Percentiles rank a stretch among this genome's conserved stretches.
These are phyloP conservation scores for Trichonephila clavipes DNA, from an alignment of 1,140 invertebrate genomes.

Conservation along the genomic window DNA sequence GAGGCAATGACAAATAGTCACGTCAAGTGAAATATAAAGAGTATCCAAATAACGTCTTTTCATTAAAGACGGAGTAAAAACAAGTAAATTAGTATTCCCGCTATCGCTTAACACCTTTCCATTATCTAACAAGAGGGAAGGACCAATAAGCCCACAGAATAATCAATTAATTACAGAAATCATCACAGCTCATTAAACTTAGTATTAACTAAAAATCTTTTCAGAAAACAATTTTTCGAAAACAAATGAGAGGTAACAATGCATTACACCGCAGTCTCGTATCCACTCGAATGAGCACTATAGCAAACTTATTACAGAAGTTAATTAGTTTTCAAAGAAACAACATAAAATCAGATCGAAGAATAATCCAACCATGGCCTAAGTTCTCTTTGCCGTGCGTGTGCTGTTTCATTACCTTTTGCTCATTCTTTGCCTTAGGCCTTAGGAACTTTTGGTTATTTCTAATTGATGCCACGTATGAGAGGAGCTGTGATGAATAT, in stretches of 20 bases:
- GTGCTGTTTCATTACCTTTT: slow-evolving; percentile 72
- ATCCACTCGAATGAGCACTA: slow-evolving; percentile 61
- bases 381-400: slow-evolving; percentile 37
- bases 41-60: background rate
- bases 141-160: slow-evolving; percentile 53
- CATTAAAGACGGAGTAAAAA: slow-evolving; percentile 20
- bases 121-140: slow-evolving; percentile 52
- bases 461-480: slow-evolving; percentile 70
- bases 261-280: slow-evolving; percentile 40
- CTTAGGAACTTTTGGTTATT: slow-evolving; percentile 64
- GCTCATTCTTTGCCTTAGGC: slow-evolving; percentile 68
- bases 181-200: slow-evolving; percentile 72
- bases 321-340: slow-evolving; percentile 76
- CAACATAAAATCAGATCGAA: slow-evolving; percentile 75
- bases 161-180: slow-evolving; percentile 75
- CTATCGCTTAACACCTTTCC: slow-evolving; percentile 68
- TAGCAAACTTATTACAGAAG: slow-evolving; percentile 74
- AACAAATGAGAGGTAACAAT: slow-evolving; percentile 65
- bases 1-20: background rate
- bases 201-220: slow-evolving; percentile 73
- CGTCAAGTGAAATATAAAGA: background rate
- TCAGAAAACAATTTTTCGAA: slow-evolving; percentile 65
- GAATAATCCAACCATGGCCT: slow-evolving; percentile 55
- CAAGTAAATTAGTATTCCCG: slow-evolving; percentile 23
- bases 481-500: slow-evolving; percentile 64